Base-by-base conservation (phyloP, 2,113 vertebrate genomes). In the Spilogale gracilis region DNA sequence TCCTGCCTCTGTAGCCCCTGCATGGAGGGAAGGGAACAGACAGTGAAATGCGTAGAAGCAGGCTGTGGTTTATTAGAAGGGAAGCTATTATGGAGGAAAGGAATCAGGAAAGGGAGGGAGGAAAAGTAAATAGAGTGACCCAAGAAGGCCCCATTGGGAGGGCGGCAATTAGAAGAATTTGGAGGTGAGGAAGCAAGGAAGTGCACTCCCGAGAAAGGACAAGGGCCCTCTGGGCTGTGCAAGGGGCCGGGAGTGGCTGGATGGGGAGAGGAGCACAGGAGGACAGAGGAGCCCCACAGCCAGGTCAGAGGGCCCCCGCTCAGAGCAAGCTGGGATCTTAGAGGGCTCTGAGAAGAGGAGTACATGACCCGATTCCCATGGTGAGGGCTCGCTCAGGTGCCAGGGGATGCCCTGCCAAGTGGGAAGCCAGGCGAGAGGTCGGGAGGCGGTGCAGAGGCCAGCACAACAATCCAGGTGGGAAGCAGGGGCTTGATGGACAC, bases 191-290 rank as follows among this genome's bases (percentile, higher is more conserved):
- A 71, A 71, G 61, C n/a, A 1, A 91, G 43, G 7, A 60, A n/a
- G 61, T 0, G 0, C 6, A 2, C 16, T 38, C 58, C 56, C 54
- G 7, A 60, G 0, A 4, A 32, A 79, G 58, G n/a, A 4, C 18
- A 30, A 16, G 16, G 63, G 12, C 32, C 67, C 18, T 0, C 0
- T 54, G 32, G 3, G 20, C 13, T 3, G 9, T n/a, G 9, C 52
- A 60, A 18, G 38, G 23, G 32, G 27, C 56, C 45, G 1, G 1
- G 9, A 23, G 17, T 30, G 45, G 30, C 25, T 48, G 13, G 1
- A 18, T 20, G 9, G 48, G 27, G 32, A 0, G 12, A 50, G 48
- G 52, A 38, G 79, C 11, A 61, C 54, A 5, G 2, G 13, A 65
- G 82, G 38, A 30, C 50, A 38, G 32, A 63, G 54, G 69, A 27